Evolutionary conservation across 2,888 invertebrate genomes (phyloP), one percentile per base, ranked within the genome.

Genomic region (Hyposoter didymator): DNA sequence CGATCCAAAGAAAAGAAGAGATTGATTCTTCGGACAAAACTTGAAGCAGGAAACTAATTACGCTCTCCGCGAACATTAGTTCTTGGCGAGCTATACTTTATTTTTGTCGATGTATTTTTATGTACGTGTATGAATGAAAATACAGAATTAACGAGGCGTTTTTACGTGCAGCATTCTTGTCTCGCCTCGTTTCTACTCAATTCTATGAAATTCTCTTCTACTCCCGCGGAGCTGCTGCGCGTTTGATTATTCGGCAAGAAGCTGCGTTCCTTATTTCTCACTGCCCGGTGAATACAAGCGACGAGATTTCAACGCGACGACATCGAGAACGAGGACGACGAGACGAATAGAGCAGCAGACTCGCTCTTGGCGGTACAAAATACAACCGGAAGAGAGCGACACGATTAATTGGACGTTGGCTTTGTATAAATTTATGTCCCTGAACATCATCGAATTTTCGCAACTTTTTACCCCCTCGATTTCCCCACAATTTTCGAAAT

Each of bases 221-320:
- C 67, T 5, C n/a, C 69, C 17, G 35, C 32, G 17, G 49, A 49
- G 59, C 64, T 55, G 7, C 17, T 80, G 1, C 2, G 43, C 70
- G 19, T 70, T 78, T 74, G 73, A 69, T 82, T 69, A 74, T 84
- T 69, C 64, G 22, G 28, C 62, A 59, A 52, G 59, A 78, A 62
- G 78, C 35, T 17, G 78, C 35, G 19, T 59, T 39, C 39, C 67
- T 72, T 72, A 79, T 79, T 79, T 79, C n/a, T 79, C 72, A 79
- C 64, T 78, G 81, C 49, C 78, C 19, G 45, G 39, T 62, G 67
- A 22, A 22, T 82, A 78, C 74, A 64, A 81, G 78, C n/a, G 62
- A 79, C 69, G 8, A 67, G 52, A 78, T 43, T 43, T 69, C 45
- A 55, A 72, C 69, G 8, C 52, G 52, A 69, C 32, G 35, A 55